A percentile compares a stretch with the other conserved stretches of the same genome.
These are phyloP conservation scores for Linurgus olivaceus DNA, from an alignment of 2,797 vertebrate species.

Conservation along the genomic window DNA sequence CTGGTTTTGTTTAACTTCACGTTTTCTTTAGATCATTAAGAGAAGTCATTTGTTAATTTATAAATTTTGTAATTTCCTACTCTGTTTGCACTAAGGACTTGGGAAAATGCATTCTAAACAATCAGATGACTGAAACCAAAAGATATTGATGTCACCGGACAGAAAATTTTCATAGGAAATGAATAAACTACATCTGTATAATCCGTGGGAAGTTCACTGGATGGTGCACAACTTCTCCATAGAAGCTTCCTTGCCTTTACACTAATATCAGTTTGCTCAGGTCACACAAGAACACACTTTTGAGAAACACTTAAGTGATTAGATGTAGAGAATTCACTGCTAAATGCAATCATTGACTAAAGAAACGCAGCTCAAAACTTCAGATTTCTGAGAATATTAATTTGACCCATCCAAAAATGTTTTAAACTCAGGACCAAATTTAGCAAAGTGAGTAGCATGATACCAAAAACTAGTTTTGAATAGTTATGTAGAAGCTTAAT, in stretches of 20 bases:
- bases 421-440: neutral
- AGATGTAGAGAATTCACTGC: neutral
- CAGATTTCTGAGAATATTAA: neutral
- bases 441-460: neutral
- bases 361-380: neutral
- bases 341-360: neutral
- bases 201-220: neutral
- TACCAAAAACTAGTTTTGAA: neutral
- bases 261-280: neutral
- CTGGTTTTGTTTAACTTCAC: neutral
- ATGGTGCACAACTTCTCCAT: neutral
- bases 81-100: neutral
- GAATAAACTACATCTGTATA: neutral
- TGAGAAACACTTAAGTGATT: neutral
- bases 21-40: neutral
- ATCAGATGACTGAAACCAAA: neutral
- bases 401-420: neutral
- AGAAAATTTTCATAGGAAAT: neutral
- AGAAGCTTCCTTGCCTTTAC: neutral
- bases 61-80: neutral
- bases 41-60: neutral
- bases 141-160: neutral
- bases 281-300: neutral
- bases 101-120: neutral
- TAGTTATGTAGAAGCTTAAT: neutral